Conservation (phyloP, 2,888 invertebrate genomes). For the Apotomis turbidana region DNA sequence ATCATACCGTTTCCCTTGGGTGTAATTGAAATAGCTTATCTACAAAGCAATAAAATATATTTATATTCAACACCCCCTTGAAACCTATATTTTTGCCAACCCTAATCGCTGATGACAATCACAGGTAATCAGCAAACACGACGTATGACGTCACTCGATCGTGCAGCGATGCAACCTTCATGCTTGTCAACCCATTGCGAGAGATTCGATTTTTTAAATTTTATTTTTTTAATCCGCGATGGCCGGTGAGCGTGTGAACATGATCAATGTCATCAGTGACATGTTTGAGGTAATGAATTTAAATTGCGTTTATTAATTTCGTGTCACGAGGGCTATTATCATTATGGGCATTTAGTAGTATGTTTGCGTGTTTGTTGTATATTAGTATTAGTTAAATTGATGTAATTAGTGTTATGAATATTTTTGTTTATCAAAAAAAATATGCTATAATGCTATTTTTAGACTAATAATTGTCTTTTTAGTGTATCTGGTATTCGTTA, state of each 20-base stretch:
- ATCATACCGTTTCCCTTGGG: too few species aligned
- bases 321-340: constrained; percentile 13
- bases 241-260: constrained; percentile 30
- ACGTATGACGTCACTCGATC: constrained; percentile 68
- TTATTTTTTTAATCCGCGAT: constrained; percentile 22
- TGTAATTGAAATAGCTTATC: too few species aligned
- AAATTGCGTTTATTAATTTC: constrained; percentile 23
- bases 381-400: neutral
- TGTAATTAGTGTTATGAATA: too few species aligned
- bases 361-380: neutral
- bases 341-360: constrained; percentile 11
- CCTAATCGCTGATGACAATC: constrained; percentile 68
- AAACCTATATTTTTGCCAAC: constrained; percentile 49
- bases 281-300: constrained; percentile 27
- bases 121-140: constrained; percentile 72
- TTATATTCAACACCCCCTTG: too few species aligned
- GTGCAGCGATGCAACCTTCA: constrained; percentile 74
- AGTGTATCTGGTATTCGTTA: neutral
- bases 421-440: too few species aligned
- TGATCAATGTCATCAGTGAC: constrained; percentile 34
- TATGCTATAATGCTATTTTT: neutral
- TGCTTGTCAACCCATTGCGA: constrained; percentile 63
- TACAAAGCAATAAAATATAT: too few species aligned
- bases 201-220: constrained; percentile 50
- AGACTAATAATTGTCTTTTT: neutral